These are phyloP conservation scores for Astropecten irregularis DNA, from an alignment of 53 echinoderm and acorn worm genomes.

Conservation along the genomic window DNA sequence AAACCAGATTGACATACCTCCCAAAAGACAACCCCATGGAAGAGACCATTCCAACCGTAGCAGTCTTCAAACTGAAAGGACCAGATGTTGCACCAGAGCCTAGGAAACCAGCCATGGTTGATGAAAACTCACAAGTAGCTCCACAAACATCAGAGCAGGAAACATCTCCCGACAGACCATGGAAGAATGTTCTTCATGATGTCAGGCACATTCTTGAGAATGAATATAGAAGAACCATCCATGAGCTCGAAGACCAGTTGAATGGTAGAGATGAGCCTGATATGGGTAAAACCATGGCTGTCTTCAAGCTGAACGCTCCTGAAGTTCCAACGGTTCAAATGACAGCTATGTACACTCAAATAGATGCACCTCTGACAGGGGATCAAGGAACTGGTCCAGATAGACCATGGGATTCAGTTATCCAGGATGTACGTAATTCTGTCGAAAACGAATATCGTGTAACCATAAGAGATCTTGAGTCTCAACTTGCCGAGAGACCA, in stretches of 20 bases:
- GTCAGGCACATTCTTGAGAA: slow-evolving; percentile 52
- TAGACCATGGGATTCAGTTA: slow-evolving; percentile 67
- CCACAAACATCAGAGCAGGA: slow-evolving; percentile 47
- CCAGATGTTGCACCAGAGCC: slow-evolving; percentile 24
- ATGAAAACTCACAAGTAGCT: slow-evolving; percentile 47
- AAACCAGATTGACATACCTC: slow-evolving; percentile 8
- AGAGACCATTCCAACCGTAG: slow-evolving; percentile 15
- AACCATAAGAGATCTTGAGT: slow-evolving; percentile 76
- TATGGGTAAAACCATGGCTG: slow-evolving; percentile 31
- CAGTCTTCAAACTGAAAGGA: slow-evolving; percentile 41
- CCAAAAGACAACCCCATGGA: slow-evolving; percentile 19
- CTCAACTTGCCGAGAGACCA: slow-evolving; percentile 58
- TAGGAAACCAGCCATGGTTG: slow-evolving; percentile 18
- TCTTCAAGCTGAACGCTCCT: slow-evolving; percentile 33
- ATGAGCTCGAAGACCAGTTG: slow-evolving; percentile 53
- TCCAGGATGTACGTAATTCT: slow-evolving; percentile 75
- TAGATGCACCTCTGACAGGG: slow-evolving; percentile 33
- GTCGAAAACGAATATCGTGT: slow-evolving; percentile 87
- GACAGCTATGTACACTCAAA: slow-evolving; percentile 37
- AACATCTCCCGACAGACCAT: slow-evolving; percentile 57
- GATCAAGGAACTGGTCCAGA: slow-evolving; percentile 73
- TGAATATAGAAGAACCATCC: slow-evolving; percentile 58
- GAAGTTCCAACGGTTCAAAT: slow-evolving; percentile 24
- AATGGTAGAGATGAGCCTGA: slow-evolving; percentile 39
- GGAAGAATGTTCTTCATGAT: slow-evolving; percentile 38